Evolutionary conservation across 2,113 vertebrate genomes (phyloP), one percentile per base, ranked within the genome.

Genomic region (Cyrtonyx montezumae): DNA sequence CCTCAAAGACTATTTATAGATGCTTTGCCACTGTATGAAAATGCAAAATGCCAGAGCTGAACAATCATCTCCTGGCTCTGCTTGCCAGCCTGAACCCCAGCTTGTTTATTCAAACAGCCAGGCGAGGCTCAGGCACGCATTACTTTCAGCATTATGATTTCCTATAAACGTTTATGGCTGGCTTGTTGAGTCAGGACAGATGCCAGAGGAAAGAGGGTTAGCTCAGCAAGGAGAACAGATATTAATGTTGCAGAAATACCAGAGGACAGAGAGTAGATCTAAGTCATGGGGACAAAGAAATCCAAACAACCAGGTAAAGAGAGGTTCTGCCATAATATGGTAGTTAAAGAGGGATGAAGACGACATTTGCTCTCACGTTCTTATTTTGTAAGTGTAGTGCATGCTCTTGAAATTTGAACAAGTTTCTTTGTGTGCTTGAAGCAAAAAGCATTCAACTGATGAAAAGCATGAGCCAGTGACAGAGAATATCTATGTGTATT

Each of bases 1-100:
- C 84, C 79, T 96, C 90, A 71, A 91, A 86, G 85, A 71, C 91
- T 96, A 94, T 96, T 97, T 96, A 96, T 96, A 96, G 92, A 93
- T 73, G 74, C 73, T 94, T 86, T 88, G 55, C 87, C 59, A 66
- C 93, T 85, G 68, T 88, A 92, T 87, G 85, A 87, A 96, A 96
- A 94, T 74, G 70, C 58, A 87, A 94, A 94, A 90, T 0, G 3
- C 75, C 68, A 65, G 92, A 94, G 88, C 78, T 77, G 84, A 91
- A 76, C 90, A 93, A 88, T 91, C 73, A 67, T 77, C 66, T 87
- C 67, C 55, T 81, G 84, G 76, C 90, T 91, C 69, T 1, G 8
- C 70, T 93, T 73, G 32, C 34, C 63, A 68, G 62, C 23, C 58
- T 75, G 89, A 87, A 45, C 42, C 59, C 74, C 0, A 0, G 15